Base-by-base conservation (phyloP, 1,140 invertebrate genomes). In the Macrotrachela quadricornifera region DNA sequence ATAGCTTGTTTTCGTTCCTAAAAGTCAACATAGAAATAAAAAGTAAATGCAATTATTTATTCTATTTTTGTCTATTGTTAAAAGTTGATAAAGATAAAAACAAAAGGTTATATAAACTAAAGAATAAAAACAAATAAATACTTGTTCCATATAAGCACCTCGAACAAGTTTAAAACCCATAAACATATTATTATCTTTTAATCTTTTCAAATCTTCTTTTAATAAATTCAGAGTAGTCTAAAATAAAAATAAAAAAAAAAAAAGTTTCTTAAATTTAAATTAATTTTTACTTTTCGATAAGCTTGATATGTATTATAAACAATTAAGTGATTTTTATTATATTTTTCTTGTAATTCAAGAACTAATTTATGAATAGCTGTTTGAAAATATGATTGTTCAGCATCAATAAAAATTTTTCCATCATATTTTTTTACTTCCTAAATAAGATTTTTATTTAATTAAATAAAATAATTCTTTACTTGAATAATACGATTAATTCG, bases 301-400 rank as follows among this genome's bases (percentile, higher is more conserved):
- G 88, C 94, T 72, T 99, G 94, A 74, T 99, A 97, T 36, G 94
- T 99, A 73, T 97, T 97, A 74, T 95, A 95, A 53, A 99, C 83
- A 59, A 94, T 80, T 50, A 87, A 85, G 72, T 62, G 62, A 57
- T 73, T 65, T 63, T 63, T 62, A 57, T 69, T 69, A 46, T 86
- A 95, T 71, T 88, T 88, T 59, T 87, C 75, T 91, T 96, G 96
- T 79, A 97, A 81, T 72, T 96, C 92, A 62, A 96, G 74, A 10
- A 88, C 87, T 60, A 99, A 79, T 56, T 91, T 78, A 50, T 85
- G 87, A 57, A 99, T 99, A 45, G 91, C 92, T 10, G 90, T 90
- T 73, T 99, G 94, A 74, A 99, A 97, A 70, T 99, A 97, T 0
- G 87, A 91, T 70, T 99, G 94, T 68, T 99, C 94, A 0, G 92